These are phyloP conservation scores for Syndactyla subalaris DNA, from an alignment of 2,797 vertebrate genomes.

Conservation along the genomic window DNA sequence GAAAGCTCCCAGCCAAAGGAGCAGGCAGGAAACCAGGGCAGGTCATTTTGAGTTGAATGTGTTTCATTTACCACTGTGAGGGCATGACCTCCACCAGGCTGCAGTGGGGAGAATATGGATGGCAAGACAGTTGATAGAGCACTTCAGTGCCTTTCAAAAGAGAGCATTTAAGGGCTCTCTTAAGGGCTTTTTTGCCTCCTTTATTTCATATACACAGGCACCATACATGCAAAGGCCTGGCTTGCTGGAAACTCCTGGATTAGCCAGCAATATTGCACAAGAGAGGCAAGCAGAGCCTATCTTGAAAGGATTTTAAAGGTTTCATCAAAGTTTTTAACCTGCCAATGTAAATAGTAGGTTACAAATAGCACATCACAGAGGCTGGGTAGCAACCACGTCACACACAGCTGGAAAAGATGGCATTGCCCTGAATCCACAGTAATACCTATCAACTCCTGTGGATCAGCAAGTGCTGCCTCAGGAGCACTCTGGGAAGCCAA, in stretches of 20 bases:
- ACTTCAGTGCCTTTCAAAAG: neutral
- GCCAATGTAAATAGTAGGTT: neutral
- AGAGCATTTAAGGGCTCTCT: neutral
- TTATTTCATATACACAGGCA: neutral
- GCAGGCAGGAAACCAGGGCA: neutral
- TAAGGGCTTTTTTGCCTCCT: neutral
- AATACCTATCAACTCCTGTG: rapidly evolving
- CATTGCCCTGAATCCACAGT: neutral
- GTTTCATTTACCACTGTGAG: neutral
- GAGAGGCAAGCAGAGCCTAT: neutral
- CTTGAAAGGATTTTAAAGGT: neutral
- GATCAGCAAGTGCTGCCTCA: neutral
- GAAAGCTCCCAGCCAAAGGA: neutral
- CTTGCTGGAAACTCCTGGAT: neutral
- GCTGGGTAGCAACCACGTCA: neutral
- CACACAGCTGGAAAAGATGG: neutral
- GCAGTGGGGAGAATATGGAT: neutral
- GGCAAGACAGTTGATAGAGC: neutral
- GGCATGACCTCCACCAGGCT: neutral
- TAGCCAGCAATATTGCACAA: neutral
- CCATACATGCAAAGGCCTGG: neutral
- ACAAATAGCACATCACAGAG: neutral
- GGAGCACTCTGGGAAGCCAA: neutral
- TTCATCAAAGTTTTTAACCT: neutral
- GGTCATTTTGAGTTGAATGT: neutral